phyloP scores from a whole-genome alignment of 1,140 invertebrate species.

The Euglossa dilemma region DNA sequence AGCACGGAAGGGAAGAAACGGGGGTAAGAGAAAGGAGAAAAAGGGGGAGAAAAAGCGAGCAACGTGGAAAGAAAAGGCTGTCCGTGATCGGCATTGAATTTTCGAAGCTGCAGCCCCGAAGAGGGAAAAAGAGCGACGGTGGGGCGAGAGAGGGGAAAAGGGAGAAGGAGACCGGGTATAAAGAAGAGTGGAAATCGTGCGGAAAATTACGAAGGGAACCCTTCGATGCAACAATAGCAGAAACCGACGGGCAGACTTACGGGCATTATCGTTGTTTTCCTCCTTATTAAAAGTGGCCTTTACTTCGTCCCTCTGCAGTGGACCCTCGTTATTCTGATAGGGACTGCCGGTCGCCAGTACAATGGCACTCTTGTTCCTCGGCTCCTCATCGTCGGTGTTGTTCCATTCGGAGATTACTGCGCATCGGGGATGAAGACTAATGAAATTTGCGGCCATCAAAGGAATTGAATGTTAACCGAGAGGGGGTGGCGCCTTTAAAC shows the following conservation, averaged over 20 bases:
- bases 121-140: background rate
- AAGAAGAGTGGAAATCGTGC: conserved; percentile 51
- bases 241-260: conserved; percentile 71
- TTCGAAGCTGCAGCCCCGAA: conserved; percentile 14
- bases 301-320: conserved; percentile 87
- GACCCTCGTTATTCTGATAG: conserved; percentile 84
- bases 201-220: conserved; percentile 62
- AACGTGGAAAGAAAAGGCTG: background rate
- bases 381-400: conserved; percentile 86
- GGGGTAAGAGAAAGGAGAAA: background rate
- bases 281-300: conserved; percentile 85
- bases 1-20: too few relatives aligned
- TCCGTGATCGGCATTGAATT: conserved; percentile 49
- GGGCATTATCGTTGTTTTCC: conserved; percentile 76
- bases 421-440: conserved; percentile 62
- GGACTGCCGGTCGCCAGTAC: conserved; percentile 76
- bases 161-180: background rate
- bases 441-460: conserved; percentile 49
- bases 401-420: conserved; percentile 87
- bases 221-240: conserved; percentile 54
- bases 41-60: background rate
- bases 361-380: conserved; percentile 81
- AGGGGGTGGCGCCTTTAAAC: background rate
- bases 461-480: background rate
- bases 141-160: too few relatives aligned